phyloP scores from a whole-genome alignment of 37 sponge, comb jelly and placozoan species.

The Aphrocallistes beatrix region DNA sequence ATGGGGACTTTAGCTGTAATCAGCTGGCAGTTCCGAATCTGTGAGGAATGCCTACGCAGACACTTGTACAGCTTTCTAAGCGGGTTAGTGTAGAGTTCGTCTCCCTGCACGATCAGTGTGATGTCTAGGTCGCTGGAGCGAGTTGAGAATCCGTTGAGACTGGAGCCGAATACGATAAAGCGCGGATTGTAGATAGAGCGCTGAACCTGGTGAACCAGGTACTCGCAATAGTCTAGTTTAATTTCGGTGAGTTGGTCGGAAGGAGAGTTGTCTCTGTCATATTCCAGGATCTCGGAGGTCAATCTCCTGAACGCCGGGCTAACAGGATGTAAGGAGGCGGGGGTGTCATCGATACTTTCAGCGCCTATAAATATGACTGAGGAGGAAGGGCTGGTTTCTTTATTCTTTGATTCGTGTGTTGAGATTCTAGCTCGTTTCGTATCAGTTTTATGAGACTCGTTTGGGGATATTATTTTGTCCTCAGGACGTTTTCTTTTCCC shows the following conservation, averaged over 20 bases:
- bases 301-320: background rate
- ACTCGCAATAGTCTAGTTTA: background rate
- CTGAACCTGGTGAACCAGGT: background rate
- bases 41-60: background rate
- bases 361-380: too few relatives aligned
- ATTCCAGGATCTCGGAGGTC: background rate
- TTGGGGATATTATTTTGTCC: too few relatives aligned
- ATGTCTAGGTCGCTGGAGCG: conserved; percentile 9
- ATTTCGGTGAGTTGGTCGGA: background rate
- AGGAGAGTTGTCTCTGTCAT: background rate
- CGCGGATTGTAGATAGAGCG: background rate
- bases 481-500: too few relatives aligned
- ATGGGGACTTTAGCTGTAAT: background rate
- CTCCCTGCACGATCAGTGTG: background rate
- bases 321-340: background rate
- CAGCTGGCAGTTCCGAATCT: background rate
- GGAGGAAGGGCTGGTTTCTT: too few relatives aligned
- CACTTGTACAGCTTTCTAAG: background rate
- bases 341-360: too few relatives aligned
- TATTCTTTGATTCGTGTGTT: too few relatives aligned
- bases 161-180: conserved; percentile 7
- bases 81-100: background rate
- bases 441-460: too few relatives aligned
- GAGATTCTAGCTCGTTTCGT: too few relatives aligned
- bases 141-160: background rate